Evolutionary conservation across 2,888 invertebrate species (phyloP), one percentile per base, ranked within the genome.

Genomic region (Endotricha flammealis): DNA sequence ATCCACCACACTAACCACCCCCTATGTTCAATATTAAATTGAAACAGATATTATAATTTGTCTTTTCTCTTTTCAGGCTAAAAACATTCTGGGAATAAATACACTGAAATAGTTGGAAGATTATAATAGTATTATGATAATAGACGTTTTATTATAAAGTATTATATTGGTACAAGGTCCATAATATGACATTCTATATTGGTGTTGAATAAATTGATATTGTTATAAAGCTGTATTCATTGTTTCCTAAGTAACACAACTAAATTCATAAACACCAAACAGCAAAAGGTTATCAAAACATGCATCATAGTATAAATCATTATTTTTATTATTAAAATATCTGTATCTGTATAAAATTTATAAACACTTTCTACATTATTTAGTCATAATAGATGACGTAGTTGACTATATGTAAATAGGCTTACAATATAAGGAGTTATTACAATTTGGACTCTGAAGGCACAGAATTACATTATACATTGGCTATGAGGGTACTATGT

Each of bases 21-120:
- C n/a, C n/a, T n/a, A 10, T n/a, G 7, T 8, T 20, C 5, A 20
- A 14, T 29, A 24, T 29, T n/a, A n/a, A n/a, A n/a, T n/a, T n/a
- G n/a, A n/a, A 27, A 10, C 22, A 29, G 8, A 3, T 31, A 10
- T 32, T 38, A 12, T 17, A 22, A n/a, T 14, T 29, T 17, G 29
- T 9, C 23, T 44, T 37, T 39, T 53, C 53, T 42, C 54, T 45
- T 75, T 76, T 49, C 71, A 79, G 81, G 81, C 85, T 23, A 86
- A 86, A 58, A 85, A 85, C 48, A 83, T 86, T 42, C 63, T 86
- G 46, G 85, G 85, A 49, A 67, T 85, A 24, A 86, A 86, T 62
- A 66, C 70, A 45, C 46, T 81, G 45, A 80, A 78, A 62, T 77
- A 65, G 23, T 29, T 35, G n/a, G 29, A 35, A 35, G 35, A 23